These are phyloP conservation scores for Leucophenga maculata DNA, from an alignment of 2,888 invertebrate genomes.

Conservation along the genomic window DNA sequence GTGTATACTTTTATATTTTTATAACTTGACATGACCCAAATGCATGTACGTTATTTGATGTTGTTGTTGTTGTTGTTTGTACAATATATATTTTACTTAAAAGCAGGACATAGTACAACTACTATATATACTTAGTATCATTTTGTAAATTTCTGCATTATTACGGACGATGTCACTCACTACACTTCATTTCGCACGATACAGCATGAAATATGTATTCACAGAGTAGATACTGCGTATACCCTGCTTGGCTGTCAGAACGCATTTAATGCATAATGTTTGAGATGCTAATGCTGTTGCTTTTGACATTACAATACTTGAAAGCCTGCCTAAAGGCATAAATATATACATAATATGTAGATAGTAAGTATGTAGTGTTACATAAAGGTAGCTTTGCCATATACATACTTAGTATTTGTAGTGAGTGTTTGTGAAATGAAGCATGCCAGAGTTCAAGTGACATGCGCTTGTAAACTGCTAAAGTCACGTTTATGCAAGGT, in stretches of 20 bases:
- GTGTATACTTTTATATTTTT: no score
- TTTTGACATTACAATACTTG: neutral
- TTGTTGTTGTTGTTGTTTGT: neutral
- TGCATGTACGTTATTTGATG: neutral
- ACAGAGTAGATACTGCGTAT: no score
- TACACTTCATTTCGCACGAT: neutral
- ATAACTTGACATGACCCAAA: neutral
- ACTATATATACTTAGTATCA: no score
- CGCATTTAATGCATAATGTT: constrained; percentile 13
- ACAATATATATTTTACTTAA: neutral
- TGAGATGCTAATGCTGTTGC: constrained; percentile 3
- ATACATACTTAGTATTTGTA: neutral
- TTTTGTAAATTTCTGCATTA: neutral
- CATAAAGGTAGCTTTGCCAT: no score
- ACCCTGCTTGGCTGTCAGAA: neutral
- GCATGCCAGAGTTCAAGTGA: constrained; percentile 9
- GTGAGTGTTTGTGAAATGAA: constrained; percentile 6
- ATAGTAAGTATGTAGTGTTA: no score
- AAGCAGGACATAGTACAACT: neutral
- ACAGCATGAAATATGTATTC: no score
- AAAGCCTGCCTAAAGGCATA: no score
- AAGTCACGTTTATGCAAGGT: no score
- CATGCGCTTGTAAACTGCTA: neutral
- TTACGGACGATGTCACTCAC: neutral
- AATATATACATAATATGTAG: no score